phyloP scores from a whole-genome alignment of 2,888 invertebrate species.

The Volucella inanis region DNA sequence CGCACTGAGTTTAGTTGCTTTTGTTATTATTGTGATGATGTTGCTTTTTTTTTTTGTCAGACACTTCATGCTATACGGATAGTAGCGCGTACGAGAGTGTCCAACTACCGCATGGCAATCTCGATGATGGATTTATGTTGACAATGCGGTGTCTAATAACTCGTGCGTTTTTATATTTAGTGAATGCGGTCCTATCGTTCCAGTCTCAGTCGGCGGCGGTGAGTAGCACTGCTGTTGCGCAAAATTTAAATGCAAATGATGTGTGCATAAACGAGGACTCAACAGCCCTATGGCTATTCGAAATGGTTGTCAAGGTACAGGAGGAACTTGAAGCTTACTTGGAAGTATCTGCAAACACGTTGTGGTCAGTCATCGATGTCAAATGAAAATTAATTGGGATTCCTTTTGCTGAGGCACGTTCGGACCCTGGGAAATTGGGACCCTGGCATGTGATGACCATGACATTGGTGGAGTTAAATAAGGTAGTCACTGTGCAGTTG shows the following conservation, averaged over 20 bases:
- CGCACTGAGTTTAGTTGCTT: slow-evolving; percentile 27
- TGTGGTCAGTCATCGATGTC: slow-evolving; percentile 64
- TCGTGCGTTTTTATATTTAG: slow-evolving; percentile 65
- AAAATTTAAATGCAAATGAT: slow-evolving; percentile 69
- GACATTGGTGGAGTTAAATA: slow-evolving; percentile 37
- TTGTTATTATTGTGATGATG: neutral
- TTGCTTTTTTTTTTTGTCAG: neutral
- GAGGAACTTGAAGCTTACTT: slow-evolving; percentile 19
- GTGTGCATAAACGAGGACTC: slow-evolving; percentile 32
- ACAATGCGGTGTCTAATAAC: slow-evolving; percentile 72
- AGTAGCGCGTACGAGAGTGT: slow-evolving; percentile 37
- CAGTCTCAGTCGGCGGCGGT: neutral
- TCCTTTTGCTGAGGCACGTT: slow-evolving; percentile 31
- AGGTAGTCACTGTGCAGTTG: slow-evolving; percentile 8
- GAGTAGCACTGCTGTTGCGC: slow-evolving; percentile 20
- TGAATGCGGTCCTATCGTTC: slow-evolving; percentile 15
- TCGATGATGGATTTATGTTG: slow-evolving; percentile 71
- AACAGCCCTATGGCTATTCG: slow-evolving; percentile 26
- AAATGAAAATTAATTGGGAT: slow-evolving; percentile 67
- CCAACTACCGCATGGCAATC: slow-evolving; percentile 34
- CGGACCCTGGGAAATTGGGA: slow-evolving; percentile 22
- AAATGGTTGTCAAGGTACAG: slow-evolving; percentile 33
- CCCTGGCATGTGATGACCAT: slow-evolving; percentile 20
- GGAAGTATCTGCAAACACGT: slow-evolving; percentile 25
- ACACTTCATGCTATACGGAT: slow-evolving; percentile 22